Evolutionary conservation across 1,140 invertebrate genomes (phyloP), one percentile per base, ranked within the genome.

Genomic region (Drosophila teissieri): DNA sequence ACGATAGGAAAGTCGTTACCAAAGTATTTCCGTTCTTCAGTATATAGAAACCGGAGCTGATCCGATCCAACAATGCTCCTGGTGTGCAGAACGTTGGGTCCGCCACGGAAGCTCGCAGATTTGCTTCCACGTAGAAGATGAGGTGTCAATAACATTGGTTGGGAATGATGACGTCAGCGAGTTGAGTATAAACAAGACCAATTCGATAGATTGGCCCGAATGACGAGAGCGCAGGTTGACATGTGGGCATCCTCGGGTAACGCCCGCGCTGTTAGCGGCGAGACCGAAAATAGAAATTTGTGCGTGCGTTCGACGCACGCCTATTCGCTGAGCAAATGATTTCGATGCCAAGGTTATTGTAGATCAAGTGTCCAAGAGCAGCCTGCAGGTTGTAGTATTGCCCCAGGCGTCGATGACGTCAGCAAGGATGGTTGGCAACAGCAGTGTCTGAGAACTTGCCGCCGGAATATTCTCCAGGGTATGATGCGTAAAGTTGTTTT

Each of bases 301-400:
- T 15, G 36, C 36, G 12, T 40, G 19, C 10, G 36, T 15, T 15
- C 22, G 22, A 42, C 8, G 22, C n/a, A 24, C n/a, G 37, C 52
- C 52, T 12, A 42, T 55, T n/a, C 22, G 36, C 36, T 22, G 34
- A 4, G 39, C 19, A 40, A 24, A 55, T 40, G 36, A 40, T 24
- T 55, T 14, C 36, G 36, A 24, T 7, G 36, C 19, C 36, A 40
- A 39, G 8, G 36, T 54, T 6, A 40, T 55, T 22, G 19, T 54
- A 11, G 52, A 55, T 24, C 36, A 36, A 11, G 36, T 55, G 11
- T 40, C 53, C 22, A 55, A 22, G 36, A 24, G 36, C 36, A 40
- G 5, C 19, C 36, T n/a, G 17, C 52, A 22, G 2, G 4, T 22
- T 36, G 15, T 15, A 5, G 19, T 45, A n/a, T 19, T 46, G 19